These are phyloP conservation scores for Oxytorus armatus DNA, from an alignment of 2,888 invertebrate species.

Conservation along the genomic window DNA sequence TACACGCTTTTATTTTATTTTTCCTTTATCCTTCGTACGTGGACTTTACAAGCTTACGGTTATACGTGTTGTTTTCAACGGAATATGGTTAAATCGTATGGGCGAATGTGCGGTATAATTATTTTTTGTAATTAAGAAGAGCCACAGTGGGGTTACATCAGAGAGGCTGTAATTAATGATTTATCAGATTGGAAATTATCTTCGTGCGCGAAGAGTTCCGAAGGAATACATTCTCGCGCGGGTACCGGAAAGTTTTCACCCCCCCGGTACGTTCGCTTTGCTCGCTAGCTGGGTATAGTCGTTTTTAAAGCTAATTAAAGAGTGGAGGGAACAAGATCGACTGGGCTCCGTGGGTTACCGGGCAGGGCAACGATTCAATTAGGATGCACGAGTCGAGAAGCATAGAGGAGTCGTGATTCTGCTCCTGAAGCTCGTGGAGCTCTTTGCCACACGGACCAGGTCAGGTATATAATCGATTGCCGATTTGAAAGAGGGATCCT, in stretches of 20 bases:
- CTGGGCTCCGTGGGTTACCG: conserved; percentile 46
- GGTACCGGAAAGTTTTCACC: conserved; percentile 38
- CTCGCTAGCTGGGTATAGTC: conserved; percentile 16
- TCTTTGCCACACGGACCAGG: conserved; percentile 57
- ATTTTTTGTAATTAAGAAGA: conserved; percentile 64
- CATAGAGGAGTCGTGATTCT: conserved; percentile 31
- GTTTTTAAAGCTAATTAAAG: conserved; percentile 25
- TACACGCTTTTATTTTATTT: background rate
- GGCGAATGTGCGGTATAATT: conserved; percentile 50
- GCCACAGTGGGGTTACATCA: background rate
- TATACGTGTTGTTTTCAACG: conserved; percentile 39
- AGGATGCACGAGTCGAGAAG: conserved; percentile 73
- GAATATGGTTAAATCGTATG: conserved; percentile 51
- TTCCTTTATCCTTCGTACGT: background rate
- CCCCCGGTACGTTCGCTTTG: conserved; percentile 19
- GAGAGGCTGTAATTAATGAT: conserved; percentile 56
- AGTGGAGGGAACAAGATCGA: conserved; percentile 17
- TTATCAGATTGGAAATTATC: conserved; percentile 63
- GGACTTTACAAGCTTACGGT: background rate
- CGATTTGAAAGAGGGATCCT: conserved; percentile 73
- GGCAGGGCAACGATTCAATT: conserved; percentile 69
- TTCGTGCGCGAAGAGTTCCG: conserved; percentile 26
- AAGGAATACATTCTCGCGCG: conserved; percentile 26
- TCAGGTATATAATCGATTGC: conserved; percentile 76
- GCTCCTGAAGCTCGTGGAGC: conserved; percentile 46